Evolutionary conservation across 2,113 vertebrate genomes (phyloP).

Genomic region (Vimba vimba): DNA sequence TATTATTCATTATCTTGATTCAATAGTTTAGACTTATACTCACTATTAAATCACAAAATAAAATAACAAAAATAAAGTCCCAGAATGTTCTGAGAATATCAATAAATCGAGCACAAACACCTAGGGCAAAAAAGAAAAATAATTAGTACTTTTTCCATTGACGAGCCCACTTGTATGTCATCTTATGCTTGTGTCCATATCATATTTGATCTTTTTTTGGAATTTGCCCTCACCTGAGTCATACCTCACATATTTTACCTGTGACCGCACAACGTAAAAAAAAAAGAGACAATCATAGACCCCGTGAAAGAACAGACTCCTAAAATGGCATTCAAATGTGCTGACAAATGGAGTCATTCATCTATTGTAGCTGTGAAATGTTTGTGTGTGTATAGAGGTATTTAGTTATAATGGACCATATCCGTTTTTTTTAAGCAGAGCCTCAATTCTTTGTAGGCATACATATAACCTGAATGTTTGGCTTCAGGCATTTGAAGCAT

Average conservation of each 20-base stretch:
- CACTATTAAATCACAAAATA: too few relatives aligned
- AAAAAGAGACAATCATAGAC: not conserved
- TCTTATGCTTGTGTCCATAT: not conserved
- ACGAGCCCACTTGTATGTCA: not conserved
- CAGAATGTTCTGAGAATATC: too few relatives aligned
- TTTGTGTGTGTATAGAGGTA: not conserved
- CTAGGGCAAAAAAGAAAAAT: too few relatives aligned
- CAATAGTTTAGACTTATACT: too few relatives aligned
- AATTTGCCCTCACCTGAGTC: constrained; percentile 35
- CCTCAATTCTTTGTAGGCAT: not conserved
- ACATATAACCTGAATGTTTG: constrained; percentile 16
- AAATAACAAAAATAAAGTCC: too few relatives aligned
- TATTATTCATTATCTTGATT: not conserved
- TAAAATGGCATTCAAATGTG: not conserved
- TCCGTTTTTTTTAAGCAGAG: not conserved
- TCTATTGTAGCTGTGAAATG: not conserved
- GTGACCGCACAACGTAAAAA: not conserved
- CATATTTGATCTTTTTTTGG: not conserved
- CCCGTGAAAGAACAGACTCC: constrained; percentile 13
- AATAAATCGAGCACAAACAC: too few relatives aligned
- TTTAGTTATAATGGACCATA: not conserved
- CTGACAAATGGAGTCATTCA: not conserved
- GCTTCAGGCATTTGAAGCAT: constrained; percentile 11
- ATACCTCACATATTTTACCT: constrained; percentile 43
- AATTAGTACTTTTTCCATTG: not conserved